A percentile compares a stretch with the other conserved stretches of the same genome.
These are phyloP conservation scores for Chrysotoxum bicinctum DNA, from an alignment of 2,888 invertebrate species.

Conservation along the genomic window DNA sequence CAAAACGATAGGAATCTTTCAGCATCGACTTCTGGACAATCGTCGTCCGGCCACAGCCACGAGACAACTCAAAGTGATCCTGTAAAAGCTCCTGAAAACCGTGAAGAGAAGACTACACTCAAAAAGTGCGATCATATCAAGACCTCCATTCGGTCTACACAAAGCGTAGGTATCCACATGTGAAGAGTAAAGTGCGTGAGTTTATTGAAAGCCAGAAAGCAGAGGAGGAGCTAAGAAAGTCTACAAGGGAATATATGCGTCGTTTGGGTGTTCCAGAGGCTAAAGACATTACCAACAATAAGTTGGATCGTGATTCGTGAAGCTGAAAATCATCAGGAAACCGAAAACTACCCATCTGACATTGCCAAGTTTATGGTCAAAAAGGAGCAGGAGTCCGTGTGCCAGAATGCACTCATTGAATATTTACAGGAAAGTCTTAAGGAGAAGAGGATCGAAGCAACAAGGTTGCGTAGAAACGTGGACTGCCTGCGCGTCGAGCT, in stretches of 20 bases:
- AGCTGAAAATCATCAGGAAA: constrained; percentile 6
- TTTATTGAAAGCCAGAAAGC: constrained; percentile 78
- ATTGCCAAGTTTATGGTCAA: constrained; percentile 68
- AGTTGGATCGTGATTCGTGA: constrained; percentile 7
- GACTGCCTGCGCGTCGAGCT: constrained; percentile 77
- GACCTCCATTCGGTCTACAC: constrained; percentile 79
- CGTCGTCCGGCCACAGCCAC: constrained; percentile 73
- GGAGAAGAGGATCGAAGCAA: constrained; percentile 76
- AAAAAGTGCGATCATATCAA: constrained; percentile 76
- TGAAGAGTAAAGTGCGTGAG: constrained; percentile 78
- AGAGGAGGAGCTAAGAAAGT: constrained; percentile 75
- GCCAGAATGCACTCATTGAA: constrained; percentile 74
- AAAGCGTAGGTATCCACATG: constrained; percentile 78
- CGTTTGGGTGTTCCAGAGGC: constrained; percentile 78
- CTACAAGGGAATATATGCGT: constrained; percentile 73
- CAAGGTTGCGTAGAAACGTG: constrained; percentile 76
- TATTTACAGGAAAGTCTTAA: constrained; percentile 76
- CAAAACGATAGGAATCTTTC: constrained; percentile 72
- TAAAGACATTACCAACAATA: constrained; percentile 16
- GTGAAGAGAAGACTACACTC: constrained; percentile 47
- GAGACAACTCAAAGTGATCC: constrained; percentile 77
- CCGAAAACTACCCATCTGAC: constrained; percentile 18
- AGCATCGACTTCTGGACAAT: constrained; percentile 74
- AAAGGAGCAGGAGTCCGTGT: constrained; percentile 71
- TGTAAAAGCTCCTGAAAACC: constrained; percentile 42